Conservation (phyloP, 2,888 invertebrate species). For the Tetragnatha montana region DNA sequence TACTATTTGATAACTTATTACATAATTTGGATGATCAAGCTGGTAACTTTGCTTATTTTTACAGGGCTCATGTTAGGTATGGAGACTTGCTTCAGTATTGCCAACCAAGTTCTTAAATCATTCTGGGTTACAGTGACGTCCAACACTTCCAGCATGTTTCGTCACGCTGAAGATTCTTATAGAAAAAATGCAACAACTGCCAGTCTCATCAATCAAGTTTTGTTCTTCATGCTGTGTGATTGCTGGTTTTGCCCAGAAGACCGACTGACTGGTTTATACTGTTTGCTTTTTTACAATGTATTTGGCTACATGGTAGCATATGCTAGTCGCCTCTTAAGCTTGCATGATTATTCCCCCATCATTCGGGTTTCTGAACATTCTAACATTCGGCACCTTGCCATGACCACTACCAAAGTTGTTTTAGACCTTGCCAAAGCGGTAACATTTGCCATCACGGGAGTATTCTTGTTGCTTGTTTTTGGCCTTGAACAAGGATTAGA, state of each 20-base stretch:
- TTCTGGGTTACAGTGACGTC: constrained; percentile 45
- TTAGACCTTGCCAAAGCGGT: constrained; percentile 89
- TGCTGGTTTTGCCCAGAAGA: constrained; percentile 80
- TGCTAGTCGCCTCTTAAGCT: constrained; percentile 84
- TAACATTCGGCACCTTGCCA: constrained; percentile 85
- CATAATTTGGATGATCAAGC: background rate
- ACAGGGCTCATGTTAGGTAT: constrained; percentile 37
- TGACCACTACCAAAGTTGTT: constrained; percentile 88
- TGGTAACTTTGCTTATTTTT: constrained; percentile 8
- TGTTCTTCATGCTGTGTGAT: constrained; percentile 85
- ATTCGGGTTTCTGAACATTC: constrained; percentile 85
- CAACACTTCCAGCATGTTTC: constrained; percentile 51
- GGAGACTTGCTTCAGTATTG: constrained; percentile 47
- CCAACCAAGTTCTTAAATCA: constrained; percentile 52
- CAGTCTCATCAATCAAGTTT: constrained; percentile 79
- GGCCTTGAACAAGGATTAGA: constrained; percentile 86
- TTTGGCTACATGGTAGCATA: constrained; percentile 86
- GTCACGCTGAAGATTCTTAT: constrained; percentile 65
- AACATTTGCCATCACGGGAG: constrained; percentile 86
- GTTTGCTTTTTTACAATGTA: constrained; percentile 88
- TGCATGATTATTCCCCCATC: constrained; percentile 86
- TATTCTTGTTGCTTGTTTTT: constrained; percentile 85
- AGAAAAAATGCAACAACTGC: constrained; percentile 64
- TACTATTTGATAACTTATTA: background rate
- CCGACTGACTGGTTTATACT: constrained; percentile 84